Base-by-base conservation (phyloP, 2,888 invertebrate species). In the Protodeltote pygarga region DNA sequence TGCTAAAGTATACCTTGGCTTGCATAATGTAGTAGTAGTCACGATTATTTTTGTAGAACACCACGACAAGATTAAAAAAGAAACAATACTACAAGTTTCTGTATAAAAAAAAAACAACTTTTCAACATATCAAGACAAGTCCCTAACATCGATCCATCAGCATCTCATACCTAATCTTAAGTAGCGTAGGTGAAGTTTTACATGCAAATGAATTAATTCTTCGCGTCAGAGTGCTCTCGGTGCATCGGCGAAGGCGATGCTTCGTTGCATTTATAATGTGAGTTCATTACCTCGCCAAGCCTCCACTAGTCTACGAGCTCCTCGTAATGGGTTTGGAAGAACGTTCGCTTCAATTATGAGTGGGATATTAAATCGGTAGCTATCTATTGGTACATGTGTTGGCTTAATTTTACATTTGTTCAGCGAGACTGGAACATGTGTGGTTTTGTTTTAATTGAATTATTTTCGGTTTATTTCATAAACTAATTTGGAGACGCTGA, bases 201-300 rank as follows among this genome's bases (percentile, higher is more conserved):
- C 87, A 90, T 89, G 91, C 87, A 91, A 91, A 91, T 90, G 89
- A 90, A 90, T 90, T 89, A 90, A 90, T 91, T 90, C 90, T 90
- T 91, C 89, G 83, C 80, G 80, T 80, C 82, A 80, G 79, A 78
- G 81, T 79, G 81, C 79, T 79, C 75, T 78, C 55, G 81, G 83
- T 81, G 86, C 87, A 86, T 84, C 85, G 79, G 37, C 17, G 24
- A 68, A 73, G 76, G 79, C 83, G 87, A 87, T 86, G 89, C 85
- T 84, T 89, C 90, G 90, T 86, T 90, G 90, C 90, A 91, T 91
- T 90, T 87, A 92, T 91, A 90, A 91, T 91, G 87, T 79, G 85
- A 81, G 89, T 91, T 92, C 91, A 90, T 92, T 92, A 92, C 86
- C 83, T 77, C 75, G 76, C 68, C 79, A 77, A 77, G 79, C 71